Conservation (phyloP, 2,113 vertebrate genomes). For the Labrus mixtus region DNA sequence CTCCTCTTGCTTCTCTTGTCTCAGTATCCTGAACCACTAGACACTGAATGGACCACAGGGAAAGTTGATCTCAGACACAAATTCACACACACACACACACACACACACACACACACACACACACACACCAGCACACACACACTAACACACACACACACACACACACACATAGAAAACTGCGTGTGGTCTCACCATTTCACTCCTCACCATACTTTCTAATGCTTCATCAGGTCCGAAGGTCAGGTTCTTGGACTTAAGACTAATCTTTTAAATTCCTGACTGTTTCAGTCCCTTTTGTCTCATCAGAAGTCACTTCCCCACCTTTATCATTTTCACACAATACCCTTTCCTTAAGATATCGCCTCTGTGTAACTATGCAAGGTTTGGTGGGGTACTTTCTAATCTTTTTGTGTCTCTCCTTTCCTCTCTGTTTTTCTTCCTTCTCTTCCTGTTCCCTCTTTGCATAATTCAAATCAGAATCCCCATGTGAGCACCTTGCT, state of each 20-base stretch:
- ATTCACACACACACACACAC: slow-evolving; percentile 12
- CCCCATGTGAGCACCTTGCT: slow-evolving; percentile 77
- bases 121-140: slow-evolving; percentile 18
- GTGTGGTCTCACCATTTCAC: slow-evolving; percentile 71
- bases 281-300: slow-evolving; percentile 52
- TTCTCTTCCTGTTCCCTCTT: slow-evolving; percentile 46
- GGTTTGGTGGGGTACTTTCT: slow-evolving; percentile 59
- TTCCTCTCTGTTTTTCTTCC: slow-evolving; percentile 53
- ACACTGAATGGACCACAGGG: slow-evolving; percentile 74
- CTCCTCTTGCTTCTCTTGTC: slow-evolving; percentile 73
- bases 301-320: slow-evolving; percentile 54
- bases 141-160: slow-evolving; percentile 32
- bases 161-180: slow-evolving; percentile 52
- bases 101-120: slow-evolving; percentile 11
- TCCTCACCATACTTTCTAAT: slow-evolving; percentile 62
- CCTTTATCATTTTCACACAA: slow-evolving; percentile 37
- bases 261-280: slow-evolving; percentile 75
- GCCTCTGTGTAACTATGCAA: slow-evolving; percentile 25
- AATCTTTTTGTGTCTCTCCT: slow-evolving; percentile 35
- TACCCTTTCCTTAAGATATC: slow-evolving; percentile 27
- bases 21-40: slow-evolving; percentile 73
- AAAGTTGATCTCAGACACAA: slow-evolving; percentile 74
- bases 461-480: slow-evolving; percentile 80
- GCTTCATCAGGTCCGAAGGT: slow-evolving; percentile 69
- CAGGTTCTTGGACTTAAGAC: slow-evolving; percentile 55